A percentile compares a stretch with the other conserved stretches of the same genome.
phyloP scores from a whole-genome alignment of 2,888 invertebrate species.

The Epicampocera succincta region DNA sequence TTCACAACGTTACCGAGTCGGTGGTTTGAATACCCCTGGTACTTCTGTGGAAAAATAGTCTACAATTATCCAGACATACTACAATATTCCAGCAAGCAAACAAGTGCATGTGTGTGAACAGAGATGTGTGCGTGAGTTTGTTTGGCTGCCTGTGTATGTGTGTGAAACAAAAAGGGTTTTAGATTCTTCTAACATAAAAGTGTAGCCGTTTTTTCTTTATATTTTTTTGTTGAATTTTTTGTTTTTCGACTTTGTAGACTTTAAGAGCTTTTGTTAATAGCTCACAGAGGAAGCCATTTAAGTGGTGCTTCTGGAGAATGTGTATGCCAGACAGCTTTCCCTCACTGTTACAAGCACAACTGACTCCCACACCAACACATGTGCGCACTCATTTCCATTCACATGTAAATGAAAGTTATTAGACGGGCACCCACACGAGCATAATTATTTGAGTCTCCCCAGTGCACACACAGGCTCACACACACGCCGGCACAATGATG shows the following conservation, averaged over 20 bases:
- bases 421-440: not conserved
- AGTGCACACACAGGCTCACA: not conserved
- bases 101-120: not conserved
- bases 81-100: constrained; percentile 20
- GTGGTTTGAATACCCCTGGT: constrained; percentile 22
- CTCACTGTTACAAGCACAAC: constrained; percentile 40
- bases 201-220: constrained; percentile 59
- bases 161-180: constrained; percentile 42
- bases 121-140: not conserved
- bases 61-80: constrained; percentile 35
- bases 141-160: constrained; percentile 3
- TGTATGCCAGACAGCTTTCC: constrained; percentile 73
- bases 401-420: not conserved
- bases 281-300: constrained; percentile 78
- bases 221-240: constrained; percentile 25
- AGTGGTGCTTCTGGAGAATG: constrained; percentile 79
- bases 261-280: constrained; percentile 69
- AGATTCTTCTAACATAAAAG: constrained; percentile 65
- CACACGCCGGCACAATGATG: not conserved
- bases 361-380: constrained; percentile 15
- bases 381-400: not conserved
- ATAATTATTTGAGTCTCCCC: not conserved
- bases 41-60: not conserved
- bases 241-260: constrained; percentile 59
- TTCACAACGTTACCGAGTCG: not conserved